A percentile compares a stretch with the other conserved stretches of the same genome.
Evolutionary conservation across 2,113 vertebrate genomes (phyloP).

Genomic region (Tychaedon coryphoeus): DNA sequence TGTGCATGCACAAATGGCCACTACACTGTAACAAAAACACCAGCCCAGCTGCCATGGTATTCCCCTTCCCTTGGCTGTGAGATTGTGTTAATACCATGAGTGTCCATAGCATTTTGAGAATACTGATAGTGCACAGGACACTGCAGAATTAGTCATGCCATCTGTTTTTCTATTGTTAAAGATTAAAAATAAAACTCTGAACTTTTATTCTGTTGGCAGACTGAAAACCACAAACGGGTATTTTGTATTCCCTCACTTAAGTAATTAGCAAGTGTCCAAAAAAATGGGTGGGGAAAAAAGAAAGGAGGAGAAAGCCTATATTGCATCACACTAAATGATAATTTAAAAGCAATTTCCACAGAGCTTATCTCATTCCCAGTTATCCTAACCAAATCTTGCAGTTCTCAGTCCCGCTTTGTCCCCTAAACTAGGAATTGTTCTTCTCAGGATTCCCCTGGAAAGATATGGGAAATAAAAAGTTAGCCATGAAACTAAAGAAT

Average conservation of each 20-base stretch:
- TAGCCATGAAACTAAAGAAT: neutral
- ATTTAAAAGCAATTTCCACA: constrained; percentile 3
- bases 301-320: neutral
- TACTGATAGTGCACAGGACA: neutral
- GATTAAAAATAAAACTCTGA: constrained; percentile 12
- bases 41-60: neutral
- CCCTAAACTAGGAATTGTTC: neutral
- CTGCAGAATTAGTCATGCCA: neutral
- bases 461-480: neutral
- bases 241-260: neutral
- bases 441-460: neutral
- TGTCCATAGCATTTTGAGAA: neutral
- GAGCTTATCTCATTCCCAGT: neutral
- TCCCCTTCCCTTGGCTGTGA: neutral
- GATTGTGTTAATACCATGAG: neutral
- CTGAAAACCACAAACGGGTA: neutral
- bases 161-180: constrained; percentile 49
- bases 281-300: neutral
- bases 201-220: constrained; percentile 24
- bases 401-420: neutral
- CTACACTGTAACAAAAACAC: neutral
- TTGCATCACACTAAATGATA: neutral
- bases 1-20: neutral
- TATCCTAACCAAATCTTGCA: neutral
- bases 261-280: neutral